phyloP scores from a whole-genome alignment of 2,113 vertebrate species.

The Atlantisia rogersi region DNA sequence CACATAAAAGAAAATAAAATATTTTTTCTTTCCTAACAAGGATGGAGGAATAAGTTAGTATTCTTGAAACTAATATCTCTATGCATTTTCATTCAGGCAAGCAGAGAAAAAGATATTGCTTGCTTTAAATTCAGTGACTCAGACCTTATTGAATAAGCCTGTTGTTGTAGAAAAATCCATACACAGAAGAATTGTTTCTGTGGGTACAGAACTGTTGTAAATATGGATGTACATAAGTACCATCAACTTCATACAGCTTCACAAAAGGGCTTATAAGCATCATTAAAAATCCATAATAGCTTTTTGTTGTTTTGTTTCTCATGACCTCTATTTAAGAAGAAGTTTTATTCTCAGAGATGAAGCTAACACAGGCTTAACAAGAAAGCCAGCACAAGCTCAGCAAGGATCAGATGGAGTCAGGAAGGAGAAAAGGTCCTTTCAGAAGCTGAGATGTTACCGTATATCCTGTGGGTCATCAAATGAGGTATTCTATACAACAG shows the following conservation, averaged over 20 bases:
- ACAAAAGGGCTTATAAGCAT: not conserved
- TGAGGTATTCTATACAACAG: not conserved
- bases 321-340: not conserved
- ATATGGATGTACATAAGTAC: not conserved
- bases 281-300: not conserved
- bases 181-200: not conserved
- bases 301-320: not conserved
- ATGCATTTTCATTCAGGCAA: not conserved
- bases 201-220: not conserved
- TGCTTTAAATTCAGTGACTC: conserved; percentile 12
- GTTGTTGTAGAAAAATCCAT: conserved; percentile 15
- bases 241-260: not conserved
- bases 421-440: not conserved
- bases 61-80: not conserved
- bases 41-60: not conserved
- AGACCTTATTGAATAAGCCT: not conserved
- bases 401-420: not conserved
- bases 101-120: not conserved
- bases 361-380: not conserved
- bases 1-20: not conserved
- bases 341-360: not conserved
- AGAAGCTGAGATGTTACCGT: not conserved
- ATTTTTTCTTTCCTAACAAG: not conserved
- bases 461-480: not conserved
- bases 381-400: not conserved